phyloP scores from a whole-genome alignment of 2,797 vertebrate genomes.

The Buceros bicornis region DNA sequence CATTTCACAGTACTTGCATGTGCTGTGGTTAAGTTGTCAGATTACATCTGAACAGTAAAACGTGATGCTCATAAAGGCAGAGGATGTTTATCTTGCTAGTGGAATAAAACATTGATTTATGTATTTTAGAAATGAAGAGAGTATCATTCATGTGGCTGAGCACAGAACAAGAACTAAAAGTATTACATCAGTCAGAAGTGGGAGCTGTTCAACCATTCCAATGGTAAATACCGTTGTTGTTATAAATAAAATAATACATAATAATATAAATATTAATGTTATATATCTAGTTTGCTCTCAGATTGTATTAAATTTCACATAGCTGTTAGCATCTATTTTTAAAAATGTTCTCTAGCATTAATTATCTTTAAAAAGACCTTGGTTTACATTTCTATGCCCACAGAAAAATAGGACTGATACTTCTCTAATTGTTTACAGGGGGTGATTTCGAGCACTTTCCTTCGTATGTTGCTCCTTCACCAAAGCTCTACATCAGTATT shows the following conservation, averaged over 20 bases:
- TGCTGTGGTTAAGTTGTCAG: neutral
- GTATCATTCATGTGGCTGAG: conserved; percentile 74
- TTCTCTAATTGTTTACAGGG: neutral
- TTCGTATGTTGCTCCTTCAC: neutral
- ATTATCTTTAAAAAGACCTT: neutral
- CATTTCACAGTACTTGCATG: neutral
- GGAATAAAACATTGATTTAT: neutral
- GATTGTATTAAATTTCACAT: neutral
- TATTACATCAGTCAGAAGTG: conserved; percentile 83
- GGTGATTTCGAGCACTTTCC: neutral
- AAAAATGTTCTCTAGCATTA: neutral
- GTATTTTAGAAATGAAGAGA: conserved; percentile 85
- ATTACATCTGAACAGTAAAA: neutral
- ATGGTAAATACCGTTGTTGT: conserved; percentile 79
- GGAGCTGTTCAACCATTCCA: conserved; percentile 93
- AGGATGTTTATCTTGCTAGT: neutral
- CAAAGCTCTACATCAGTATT: neutral
- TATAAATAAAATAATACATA: neutral
- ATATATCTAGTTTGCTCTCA: neutral
- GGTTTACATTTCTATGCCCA: neutral
- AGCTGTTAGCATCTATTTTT: neutral
- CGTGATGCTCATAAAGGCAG: neutral
- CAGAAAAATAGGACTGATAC: neutral
- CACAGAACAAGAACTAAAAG: conserved; percentile 88
- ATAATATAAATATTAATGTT: conserved; percentile 29